Evolutionary conservation across 2,888 invertebrate genomes (phyloP).

Genomic region (Drosophila meridiana): DNA sequence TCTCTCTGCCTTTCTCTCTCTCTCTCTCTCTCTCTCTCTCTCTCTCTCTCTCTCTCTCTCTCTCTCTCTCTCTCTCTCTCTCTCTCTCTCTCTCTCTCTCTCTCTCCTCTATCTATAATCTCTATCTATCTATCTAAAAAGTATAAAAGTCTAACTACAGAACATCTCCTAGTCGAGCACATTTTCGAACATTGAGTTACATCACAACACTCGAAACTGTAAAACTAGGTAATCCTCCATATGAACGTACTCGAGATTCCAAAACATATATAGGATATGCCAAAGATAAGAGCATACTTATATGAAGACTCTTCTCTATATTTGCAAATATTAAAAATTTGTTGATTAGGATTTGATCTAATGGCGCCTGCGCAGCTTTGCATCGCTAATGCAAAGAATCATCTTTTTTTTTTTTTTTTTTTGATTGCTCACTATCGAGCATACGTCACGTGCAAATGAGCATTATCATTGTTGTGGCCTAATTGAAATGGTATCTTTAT

Average conservation of each 20-base stretch:
- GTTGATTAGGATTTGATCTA: neutral
- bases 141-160: neutral
- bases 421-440: constrained; percentile 2
- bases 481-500: constrained; percentile 51
- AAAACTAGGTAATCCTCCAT: neutral
- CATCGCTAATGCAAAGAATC: neutral
- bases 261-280: neutral
- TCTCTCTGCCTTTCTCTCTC: too few species aligned
- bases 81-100: too few species aligned
- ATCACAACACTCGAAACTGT: neutral
- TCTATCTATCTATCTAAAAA: too few species aligned
- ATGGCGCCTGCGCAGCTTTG: constrained; percentile 4
- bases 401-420: too few species aligned
- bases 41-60: too few species aligned
- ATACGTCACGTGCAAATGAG: constrained; percentile 39
- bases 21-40: too few species aligned
- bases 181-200: neutral
- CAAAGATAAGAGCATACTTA: neutral
- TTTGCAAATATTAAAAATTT: too few species aligned
- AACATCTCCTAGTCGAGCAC: neutral
- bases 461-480: constrained; percentile 17
- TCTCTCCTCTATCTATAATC: too few species aligned
- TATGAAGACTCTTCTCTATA: neutral
- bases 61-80: too few species aligned
- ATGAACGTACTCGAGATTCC: neutral